A percentile compares a stretch with the other conserved stretches of the same genome.
These are phyloP conservation scores for Novumbra hubbsi DNA, from an alignment of 2,797 vertebrate genomes.

Conservation along the genomic window DNA sequence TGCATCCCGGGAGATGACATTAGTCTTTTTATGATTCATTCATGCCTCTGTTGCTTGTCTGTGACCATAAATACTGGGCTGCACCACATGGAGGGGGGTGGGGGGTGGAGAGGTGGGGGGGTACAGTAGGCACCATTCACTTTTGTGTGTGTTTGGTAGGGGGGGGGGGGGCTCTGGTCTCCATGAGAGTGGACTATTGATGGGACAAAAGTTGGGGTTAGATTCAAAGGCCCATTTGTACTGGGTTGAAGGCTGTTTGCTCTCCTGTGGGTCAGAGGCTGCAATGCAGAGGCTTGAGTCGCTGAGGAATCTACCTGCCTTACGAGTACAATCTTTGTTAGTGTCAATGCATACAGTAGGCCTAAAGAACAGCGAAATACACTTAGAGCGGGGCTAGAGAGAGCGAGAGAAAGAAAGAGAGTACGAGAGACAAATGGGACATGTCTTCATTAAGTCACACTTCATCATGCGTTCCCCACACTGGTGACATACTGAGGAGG, in stretches of 20 bases:
- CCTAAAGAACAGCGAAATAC: not conserved
- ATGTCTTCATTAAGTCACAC: conserved; percentile 34
- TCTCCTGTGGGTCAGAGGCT: conserved; percentile 53
- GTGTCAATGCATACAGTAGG: not conserved
- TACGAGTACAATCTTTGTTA: conserved; percentile 30
- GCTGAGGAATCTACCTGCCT: conserved; percentile 48
- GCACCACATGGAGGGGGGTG: conserved; percentile 60
- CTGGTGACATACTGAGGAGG: conserved; percentile 43
- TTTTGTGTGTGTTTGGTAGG: conserved; percentile 56
- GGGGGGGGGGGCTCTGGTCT: conserved; percentile 58
- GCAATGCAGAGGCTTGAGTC: conserved; percentile 38
- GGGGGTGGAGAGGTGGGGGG: no score
- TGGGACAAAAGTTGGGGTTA: conserved; percentile 69
- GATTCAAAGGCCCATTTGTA: conserved; percentile 71
- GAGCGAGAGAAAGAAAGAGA: not conserved
- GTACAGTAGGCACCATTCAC: conserved; percentile 75
- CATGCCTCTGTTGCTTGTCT: conserved; percentile 40
- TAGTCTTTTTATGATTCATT: conserved; percentile 69
- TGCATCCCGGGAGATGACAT: conserved; percentile 61
- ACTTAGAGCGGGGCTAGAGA: not conserved
- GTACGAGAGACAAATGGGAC: not conserved
- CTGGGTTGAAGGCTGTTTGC: conserved; percentile 61
- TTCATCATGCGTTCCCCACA: conserved; percentile 38
- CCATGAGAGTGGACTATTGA: conserved; percentile 68
- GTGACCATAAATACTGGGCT: conserved; percentile 69